Evolutionary conservation across 1,140 invertebrate species (phyloP).

Genomic region (Phortica variegata): DNA sequence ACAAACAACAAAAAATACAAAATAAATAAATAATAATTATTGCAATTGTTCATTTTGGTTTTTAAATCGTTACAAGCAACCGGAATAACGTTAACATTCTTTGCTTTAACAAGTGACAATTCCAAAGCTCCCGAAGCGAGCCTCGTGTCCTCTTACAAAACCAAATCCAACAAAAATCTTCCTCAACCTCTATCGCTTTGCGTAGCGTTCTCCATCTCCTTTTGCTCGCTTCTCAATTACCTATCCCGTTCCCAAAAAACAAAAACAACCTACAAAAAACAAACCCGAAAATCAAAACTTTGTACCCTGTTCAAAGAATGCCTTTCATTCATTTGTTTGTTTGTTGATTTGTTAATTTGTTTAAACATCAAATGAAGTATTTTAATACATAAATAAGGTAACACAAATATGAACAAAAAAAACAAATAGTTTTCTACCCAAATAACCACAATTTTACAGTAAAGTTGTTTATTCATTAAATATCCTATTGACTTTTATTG

Average conservation of each 20-base stretch:
- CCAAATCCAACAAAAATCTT: not conserved
- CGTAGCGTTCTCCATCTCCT: too few relatives aligned
- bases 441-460: too few relatives aligned
- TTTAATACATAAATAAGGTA: too few relatives aligned
- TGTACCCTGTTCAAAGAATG: too few relatives aligned
- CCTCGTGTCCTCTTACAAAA: not conserved
- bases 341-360: not conserved
- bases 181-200: too few relatives aligned
- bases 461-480: too few relatives aligned
- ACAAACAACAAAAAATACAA: conserved; percentile 12
- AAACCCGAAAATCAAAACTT: not conserved
- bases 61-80: not conserved
- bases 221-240: not conserved
- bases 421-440: too few relatives aligned
- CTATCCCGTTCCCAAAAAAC: not conserved
- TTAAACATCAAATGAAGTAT: too few relatives aligned
- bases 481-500: too few relatives aligned
- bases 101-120: not conserved
- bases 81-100: not conserved
- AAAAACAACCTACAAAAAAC: not conserved
- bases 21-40: not conserved
- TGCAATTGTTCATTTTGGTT: not conserved
- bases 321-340: too few relatives aligned
- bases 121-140: not conserved
- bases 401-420: too few relatives aligned